phyloP scores from a whole-genome alignment of 2,888 invertebrate genomes.

The Apoda limacodes region DNA sequence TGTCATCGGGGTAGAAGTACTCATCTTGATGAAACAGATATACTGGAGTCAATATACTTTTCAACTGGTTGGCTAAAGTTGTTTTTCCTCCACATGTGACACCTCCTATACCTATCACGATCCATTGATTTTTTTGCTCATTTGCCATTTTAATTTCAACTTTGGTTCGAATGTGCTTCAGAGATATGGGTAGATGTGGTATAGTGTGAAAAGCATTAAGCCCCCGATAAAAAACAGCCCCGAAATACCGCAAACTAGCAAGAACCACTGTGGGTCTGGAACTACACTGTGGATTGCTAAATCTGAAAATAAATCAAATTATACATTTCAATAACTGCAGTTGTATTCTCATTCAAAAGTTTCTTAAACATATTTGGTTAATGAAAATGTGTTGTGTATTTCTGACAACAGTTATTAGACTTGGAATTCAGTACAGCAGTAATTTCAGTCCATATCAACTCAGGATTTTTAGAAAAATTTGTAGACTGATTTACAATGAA shows the following conservation, averaged over 20 bases:
- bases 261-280: slow-evolving; percentile 68
- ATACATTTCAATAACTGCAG: too few species aligned
- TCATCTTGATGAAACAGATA: slow-evolving; percentile 78
- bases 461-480: too few species aligned
- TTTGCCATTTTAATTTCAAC: too few species aligned
- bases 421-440: too few species aligned
- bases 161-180: slow-evolving; percentile 7
- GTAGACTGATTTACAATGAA: too few species aligned
- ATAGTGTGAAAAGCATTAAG: slow-evolving; percentile 72
- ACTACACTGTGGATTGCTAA: slow-evolving; percentile 61
- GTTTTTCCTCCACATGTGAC: slow-evolving; percentile 90
- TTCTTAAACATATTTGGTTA: too few species aligned
- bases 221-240: slow-evolving; percentile 76
- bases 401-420: too few species aligned
- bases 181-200: slow-evolving; percentile 51
- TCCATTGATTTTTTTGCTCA: too few species aligned
- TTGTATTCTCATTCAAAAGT: too few species aligned
- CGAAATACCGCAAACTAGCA: slow-evolving; percentile 70
- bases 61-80: slow-evolving; percentile 72
- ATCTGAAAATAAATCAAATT: slow-evolving; percentile 39
- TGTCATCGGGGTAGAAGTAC: slow-evolving; percentile 77
- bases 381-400: too few species aligned
- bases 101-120: slow-evolving; percentile 77
- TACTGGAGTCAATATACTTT: slow-evolving; percentile 46
- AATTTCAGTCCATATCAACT: too few species aligned